These are phyloP conservation scores for Agapornis canus DNA, from an alignment of 2,797 vertebrate species.

Conservation along the genomic window DNA sequence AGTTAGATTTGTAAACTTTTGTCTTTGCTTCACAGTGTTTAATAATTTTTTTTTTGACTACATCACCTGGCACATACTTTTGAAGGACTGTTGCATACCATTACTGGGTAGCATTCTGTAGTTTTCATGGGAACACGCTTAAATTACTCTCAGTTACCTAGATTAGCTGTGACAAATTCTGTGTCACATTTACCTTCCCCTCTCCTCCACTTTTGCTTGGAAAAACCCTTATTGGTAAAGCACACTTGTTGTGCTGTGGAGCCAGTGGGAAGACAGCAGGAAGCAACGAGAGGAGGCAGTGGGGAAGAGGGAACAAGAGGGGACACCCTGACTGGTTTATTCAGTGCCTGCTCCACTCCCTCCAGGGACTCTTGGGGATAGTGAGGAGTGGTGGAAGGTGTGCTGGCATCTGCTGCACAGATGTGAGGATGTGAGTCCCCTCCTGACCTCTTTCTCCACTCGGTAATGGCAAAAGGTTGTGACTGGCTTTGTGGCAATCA, in stretches of 20 bases:
- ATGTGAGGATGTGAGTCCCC: background rate
- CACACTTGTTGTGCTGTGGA: background rate
- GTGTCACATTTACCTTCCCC: background rate
- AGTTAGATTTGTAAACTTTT: background rate
- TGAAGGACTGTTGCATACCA: background rate
- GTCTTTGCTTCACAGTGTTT: background rate
- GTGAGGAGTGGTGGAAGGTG: background rate
- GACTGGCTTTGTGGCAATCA: background rate
- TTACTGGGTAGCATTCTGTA: background rate
- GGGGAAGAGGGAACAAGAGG: background rate
- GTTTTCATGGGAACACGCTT: background rate
- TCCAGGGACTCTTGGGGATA: background rate
- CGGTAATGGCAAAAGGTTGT: background rate
- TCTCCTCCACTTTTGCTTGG: background rate
- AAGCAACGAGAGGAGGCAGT: background rate
- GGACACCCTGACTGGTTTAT: accelerated
- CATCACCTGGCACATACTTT: background rate
- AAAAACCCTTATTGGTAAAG: background rate
- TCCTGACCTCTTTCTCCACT: background rate
- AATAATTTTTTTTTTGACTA: background rate
- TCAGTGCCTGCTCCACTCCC: background rate
- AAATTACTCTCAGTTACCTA: background rate
- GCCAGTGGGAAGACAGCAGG: background rate
- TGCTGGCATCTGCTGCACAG: background rate
- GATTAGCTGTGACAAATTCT: background rate